These are phyloP conservation scores for Achatina immaculata DNA, from an alignment of 1,140 invertebrate genomes.

Conservation along the genomic window DNA sequence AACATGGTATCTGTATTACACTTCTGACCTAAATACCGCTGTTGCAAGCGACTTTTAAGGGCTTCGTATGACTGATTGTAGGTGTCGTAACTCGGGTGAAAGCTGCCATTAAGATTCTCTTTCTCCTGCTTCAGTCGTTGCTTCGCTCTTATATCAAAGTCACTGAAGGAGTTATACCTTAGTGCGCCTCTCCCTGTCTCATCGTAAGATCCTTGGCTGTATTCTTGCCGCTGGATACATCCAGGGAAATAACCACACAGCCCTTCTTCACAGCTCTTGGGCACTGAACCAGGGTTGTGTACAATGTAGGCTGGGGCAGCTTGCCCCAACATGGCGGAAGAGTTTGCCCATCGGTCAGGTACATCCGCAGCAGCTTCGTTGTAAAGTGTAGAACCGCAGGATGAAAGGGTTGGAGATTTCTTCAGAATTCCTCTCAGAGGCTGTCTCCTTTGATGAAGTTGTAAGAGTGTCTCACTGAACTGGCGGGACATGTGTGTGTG, in stretches of 20 bases:
- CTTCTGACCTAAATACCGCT: neutral
- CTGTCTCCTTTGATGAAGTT: neutral
- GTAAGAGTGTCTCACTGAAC: neutral
- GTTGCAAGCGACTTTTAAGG: neutral
- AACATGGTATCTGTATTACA: neutral
- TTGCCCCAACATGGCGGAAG: neutral
- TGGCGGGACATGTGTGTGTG: neutral
- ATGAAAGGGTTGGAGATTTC: neutral
- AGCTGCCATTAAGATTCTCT: neutral
- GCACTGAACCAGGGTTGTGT: too few relatives aligned
- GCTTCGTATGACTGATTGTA: slow-evolving; percentile 8
- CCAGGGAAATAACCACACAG: neutral
- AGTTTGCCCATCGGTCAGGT: neutral
- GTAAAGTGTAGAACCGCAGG: neutral
- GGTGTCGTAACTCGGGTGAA: neutral
- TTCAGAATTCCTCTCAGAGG: neutral
- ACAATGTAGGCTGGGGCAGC: neutral
- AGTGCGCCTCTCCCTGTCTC: neutral
- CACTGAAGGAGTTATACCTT: neutral
- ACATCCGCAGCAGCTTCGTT: neutral
- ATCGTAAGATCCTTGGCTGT: neutral
- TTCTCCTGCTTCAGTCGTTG: neutral
- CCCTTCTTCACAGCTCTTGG: too few relatives aligned
- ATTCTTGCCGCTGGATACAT: neutral
- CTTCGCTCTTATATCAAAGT: neutral